These are phyloP conservation scores for Erpetoichthys calabaricus DNA, from an alignment of 2,797 vertebrate species.

Conservation along the genomic window DNA sequence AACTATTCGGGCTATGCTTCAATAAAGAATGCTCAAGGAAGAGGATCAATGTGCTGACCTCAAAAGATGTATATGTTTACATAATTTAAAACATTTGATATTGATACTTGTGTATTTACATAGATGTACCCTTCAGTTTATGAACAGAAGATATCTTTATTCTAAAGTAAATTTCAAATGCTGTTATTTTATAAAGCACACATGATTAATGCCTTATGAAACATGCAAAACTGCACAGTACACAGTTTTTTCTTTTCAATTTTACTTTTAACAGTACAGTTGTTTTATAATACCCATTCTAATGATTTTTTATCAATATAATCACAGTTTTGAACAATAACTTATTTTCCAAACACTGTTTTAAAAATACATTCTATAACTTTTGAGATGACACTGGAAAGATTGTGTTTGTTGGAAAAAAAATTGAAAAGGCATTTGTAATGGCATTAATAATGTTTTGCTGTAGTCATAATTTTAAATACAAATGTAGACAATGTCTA, in stretches of 20 bases:
- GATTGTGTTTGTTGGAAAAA: too few species aligned
- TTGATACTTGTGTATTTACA: slow-evolving; percentile 91
- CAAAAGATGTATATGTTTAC: slow-evolving; percentile 99
- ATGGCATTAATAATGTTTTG: too few species aligned
- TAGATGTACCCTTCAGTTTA: slow-evolving; percentile 71
- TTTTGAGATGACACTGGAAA: too few species aligned
- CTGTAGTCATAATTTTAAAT: too few species aligned
- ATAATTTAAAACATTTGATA: slow-evolving; percentile 96
- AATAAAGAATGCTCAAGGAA: slow-evolving; percentile 63
- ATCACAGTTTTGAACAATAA: too few species aligned
- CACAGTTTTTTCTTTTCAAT: slow-evolving; percentile 10
- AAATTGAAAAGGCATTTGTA: too few species aligned
- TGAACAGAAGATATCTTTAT: slow-evolving; percentile 45
- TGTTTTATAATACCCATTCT: neutral
- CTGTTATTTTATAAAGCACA: slow-evolving; percentile 40
- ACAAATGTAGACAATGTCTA: too few species aligned
- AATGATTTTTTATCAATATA: too few species aligned
- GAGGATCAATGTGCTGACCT: slow-evolving; percentile 82
- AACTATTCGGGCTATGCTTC: slow-evolving; percentile 94
- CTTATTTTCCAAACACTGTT: too few species aligned
- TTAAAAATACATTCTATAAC: too few species aligned
- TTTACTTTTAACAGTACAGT: neutral
- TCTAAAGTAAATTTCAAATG: slow-evolving; percentile 34
- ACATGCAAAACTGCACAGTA: slow-evolving; percentile 21
- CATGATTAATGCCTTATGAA: slow-evolving; percentile 45